Evolutionary conservation across 2,113 vertebrate genomes (phyloP).

Genomic region (Silurus asotus): DNA sequence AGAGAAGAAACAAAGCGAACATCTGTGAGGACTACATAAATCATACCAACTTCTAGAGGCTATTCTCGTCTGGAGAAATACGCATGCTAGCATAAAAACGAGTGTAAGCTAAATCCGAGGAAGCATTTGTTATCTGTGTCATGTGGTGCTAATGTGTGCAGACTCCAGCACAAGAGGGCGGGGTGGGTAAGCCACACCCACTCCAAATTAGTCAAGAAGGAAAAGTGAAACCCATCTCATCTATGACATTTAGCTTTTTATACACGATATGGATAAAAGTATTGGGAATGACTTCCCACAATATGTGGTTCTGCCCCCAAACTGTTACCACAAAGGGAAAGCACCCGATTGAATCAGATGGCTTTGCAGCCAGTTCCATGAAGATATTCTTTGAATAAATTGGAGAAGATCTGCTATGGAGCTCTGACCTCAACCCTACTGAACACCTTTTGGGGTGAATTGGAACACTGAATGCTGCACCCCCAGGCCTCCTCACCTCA

Average conservation of each 20-base stretch:
- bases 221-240: neutral
- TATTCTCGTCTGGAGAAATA: slow-evolving; percentile 31
- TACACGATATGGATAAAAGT: too few species aligned
- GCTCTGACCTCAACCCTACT: too few species aligned
- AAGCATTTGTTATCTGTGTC: slow-evolving; percentile 63
- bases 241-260: neutral
- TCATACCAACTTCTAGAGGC: slow-evolving; percentile 26
- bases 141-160: slow-evolving; percentile 50
- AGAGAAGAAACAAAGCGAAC: neutral
- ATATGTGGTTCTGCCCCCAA: too few species aligned
- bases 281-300: too few species aligned
- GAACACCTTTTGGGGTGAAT: too few species aligned
- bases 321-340: too few species aligned
- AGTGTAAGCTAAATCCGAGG: slow-evolving; percentile 60
- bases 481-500: too few species aligned
- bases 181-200: slow-evolving; percentile 55
- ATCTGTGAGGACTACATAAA: slow-evolving; percentile 44
- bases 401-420: too few species aligned
- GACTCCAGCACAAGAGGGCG: slow-evolving; percentile 47
- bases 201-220: slow-evolving; percentile 8
- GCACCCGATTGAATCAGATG: too few species aligned
- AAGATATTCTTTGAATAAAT: too few species aligned
- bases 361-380: too few species aligned
- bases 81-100: slow-evolving; percentile 42
- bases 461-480: too few species aligned